These are phyloP conservation scores for Hyposmocoma kahamanoa DNA, from an alignment of 1,140 invertebrate genomes.

Conservation along the genomic window DNA sequence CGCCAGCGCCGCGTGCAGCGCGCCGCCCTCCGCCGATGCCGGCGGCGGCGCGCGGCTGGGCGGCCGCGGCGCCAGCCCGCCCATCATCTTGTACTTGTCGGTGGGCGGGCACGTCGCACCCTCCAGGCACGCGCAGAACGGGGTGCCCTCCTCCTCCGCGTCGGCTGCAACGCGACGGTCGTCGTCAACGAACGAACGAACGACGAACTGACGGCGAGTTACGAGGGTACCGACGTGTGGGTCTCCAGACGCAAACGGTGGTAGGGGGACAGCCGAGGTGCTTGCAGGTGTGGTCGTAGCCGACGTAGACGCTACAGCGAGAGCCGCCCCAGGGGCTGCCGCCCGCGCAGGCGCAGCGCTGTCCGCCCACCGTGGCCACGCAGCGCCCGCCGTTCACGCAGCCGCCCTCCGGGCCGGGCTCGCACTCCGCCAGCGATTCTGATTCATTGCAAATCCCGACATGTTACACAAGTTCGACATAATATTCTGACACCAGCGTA, in stretches of 20 bases:
- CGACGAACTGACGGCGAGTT: not conserved
- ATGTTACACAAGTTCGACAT: too few species aligned
- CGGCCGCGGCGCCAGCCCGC: conserved; percentile 29
- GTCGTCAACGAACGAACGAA: not conserved
- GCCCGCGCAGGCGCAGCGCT: conserved; percentile 70
- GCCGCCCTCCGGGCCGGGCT: conserved; percentile 13
- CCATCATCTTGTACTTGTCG: conserved; percentile 8
- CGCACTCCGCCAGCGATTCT: conserved; percentile 20
- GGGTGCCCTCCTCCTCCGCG: conserved; percentile 20
- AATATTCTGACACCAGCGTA: too few species aligned
- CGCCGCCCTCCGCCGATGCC: conserved; percentile 21
- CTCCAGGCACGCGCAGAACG: conserved; percentile 75
- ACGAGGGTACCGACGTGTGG: conserved; percentile 24
- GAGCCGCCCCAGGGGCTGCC: conserved; percentile 72
- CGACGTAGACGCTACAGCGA: conserved; percentile 72
- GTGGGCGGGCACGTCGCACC: conserved; percentile 73
- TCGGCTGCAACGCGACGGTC: conserved; percentile 15
- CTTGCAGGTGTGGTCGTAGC: conserved; percentile 76
- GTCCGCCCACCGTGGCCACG: conserved; percentile 21
- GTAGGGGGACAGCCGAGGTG: conserved; percentile 72
- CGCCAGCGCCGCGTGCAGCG: conserved; percentile 20
- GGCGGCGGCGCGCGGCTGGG: not conserved
- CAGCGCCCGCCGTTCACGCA: conserved; percentile 42
- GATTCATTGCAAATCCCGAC: conserved; percentile 4
- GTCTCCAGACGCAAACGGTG: conserved; percentile 37